phyloP scores from a whole-genome alignment of 2,113 vertebrate species.

The Tachuris rubrigastra region DNA sequence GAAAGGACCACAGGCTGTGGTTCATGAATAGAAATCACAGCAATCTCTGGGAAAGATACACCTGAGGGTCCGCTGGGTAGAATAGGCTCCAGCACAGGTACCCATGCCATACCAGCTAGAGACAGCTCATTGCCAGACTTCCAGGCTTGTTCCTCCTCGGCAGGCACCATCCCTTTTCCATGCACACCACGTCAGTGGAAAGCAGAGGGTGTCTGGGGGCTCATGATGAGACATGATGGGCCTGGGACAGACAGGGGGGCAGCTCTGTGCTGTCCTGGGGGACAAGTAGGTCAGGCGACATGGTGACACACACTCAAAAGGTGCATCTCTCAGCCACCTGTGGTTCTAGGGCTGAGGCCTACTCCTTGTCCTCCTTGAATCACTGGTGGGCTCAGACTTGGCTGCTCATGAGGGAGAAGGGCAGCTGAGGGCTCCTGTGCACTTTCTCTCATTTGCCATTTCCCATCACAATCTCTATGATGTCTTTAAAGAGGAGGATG shows the following conservation, averaged over 20 bases:
- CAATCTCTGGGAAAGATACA: neutral
- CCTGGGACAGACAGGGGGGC: neutral
- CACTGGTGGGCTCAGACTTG: neutral
- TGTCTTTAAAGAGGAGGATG: neutral
- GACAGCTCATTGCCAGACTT: neutral
- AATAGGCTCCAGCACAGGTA: neutral
- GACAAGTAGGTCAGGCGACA: neutral
- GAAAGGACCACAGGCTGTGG: neutral
- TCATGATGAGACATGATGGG: neutral
- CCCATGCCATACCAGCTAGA: neutral
- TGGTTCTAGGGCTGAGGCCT: neutral
- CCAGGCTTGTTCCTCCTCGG: neutral
- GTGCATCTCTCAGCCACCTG: neutral
- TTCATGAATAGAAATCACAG: neutral
- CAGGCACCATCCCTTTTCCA: neutral
- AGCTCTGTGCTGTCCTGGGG: neutral
- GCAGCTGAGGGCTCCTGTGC: neutral
- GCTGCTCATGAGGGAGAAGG: neutral
- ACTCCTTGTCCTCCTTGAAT: neutral
- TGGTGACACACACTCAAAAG: neutral
- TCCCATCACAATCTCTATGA: neutral
- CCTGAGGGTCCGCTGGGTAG: neutral
- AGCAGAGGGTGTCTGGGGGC: accelerated
- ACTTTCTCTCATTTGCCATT: neutral
- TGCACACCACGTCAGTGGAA: neutral